A percentile compares a stretch with the other conserved stretches of the same genome.
These are phyloP conservation scores for Drepanosiphum platanoidis DNA, from an alignment of 2,888 invertebrate genomes.

Conservation along the genomic window DNA sequence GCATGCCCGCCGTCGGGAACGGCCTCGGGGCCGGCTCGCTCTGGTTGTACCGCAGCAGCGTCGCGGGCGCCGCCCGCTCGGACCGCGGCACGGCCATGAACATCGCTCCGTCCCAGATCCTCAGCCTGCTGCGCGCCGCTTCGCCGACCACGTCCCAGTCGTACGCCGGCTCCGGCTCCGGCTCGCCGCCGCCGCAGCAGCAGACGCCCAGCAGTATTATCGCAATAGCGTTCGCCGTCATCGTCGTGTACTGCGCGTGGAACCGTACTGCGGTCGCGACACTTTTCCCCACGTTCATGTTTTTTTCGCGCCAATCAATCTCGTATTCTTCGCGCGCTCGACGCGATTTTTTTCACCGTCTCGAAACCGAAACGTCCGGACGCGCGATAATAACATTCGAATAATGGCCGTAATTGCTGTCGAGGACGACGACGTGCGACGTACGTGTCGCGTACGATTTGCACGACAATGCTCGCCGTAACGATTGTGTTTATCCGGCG, in stretches of 20 bases:
- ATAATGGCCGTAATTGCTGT: too few relatives aligned
- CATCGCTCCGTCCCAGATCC: slow-evolving; percentile 40
- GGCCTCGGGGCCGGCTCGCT: neutral
- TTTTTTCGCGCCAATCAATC: too few relatives aligned
- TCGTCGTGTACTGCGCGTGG: neutral
- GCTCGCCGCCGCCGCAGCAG: neutral
- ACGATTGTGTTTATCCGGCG: too few relatives aligned
- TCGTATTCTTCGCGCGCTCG: too few relatives aligned
- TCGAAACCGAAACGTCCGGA: neutral
- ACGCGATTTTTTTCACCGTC: too few relatives aligned
- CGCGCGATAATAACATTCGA: neutral
- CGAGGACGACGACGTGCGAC: too few relatives aligned
- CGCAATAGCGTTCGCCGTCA: neutral
- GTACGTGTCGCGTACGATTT: too few relatives aligned
- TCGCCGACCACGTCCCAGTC: slow-evolving; percentile 36
- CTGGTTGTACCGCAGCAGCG: slow-evolving; percentile 27
- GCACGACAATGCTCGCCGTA: too few relatives aligned
- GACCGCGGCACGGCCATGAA: slow-evolving; percentile 51
- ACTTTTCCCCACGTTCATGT: too few relatives aligned
- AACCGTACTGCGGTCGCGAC: too few relatives aligned
- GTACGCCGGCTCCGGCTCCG: too few relatives aligned
- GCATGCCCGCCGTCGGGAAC: slow-evolving; percentile 34
- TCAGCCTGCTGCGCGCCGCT: slow-evolving; percentile 33
- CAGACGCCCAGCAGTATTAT: too few relatives aligned
- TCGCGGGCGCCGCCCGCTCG: slow-evolving; percentile 28